Conservation (phyloP, 2,797 vertebrate species). For the Sciaenops ocellatus region DNA sequence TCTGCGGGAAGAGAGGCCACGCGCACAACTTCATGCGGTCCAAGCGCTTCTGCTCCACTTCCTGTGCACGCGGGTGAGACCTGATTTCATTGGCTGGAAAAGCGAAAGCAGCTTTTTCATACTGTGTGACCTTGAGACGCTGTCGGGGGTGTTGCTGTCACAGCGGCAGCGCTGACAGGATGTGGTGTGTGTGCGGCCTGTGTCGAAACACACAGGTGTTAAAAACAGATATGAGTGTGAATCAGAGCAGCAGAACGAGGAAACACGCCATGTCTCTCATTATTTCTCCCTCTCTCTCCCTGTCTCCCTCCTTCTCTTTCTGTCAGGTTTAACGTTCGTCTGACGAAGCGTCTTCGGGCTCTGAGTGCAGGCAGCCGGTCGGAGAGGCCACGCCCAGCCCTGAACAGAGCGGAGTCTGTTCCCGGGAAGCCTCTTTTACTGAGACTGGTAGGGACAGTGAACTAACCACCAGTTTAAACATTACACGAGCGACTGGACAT, state of each 20-base stretch:
- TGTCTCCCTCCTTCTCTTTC: background rate
- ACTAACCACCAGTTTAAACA: background rate
- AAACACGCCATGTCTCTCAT: background rate
- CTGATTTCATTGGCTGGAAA: background rate
- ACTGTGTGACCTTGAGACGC: background rate
- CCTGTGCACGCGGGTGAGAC: slow-evolving; percentile 95
- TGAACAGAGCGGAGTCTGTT: slow-evolving; percentile 89
- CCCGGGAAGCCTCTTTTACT: slow-evolving; percentile 89
- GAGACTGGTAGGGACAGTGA: slow-evolving; percentile 71
- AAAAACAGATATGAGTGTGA: slow-evolving; percentile 32
- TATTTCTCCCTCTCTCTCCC: background rate
- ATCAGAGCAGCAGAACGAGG: slow-evolving; percentile 37
- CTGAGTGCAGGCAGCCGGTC: slow-evolving; percentile 89
- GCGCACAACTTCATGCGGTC: slow-evolving; percentile 94
- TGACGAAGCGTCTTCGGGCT: slow-evolving; percentile 94
- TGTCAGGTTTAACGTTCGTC: slow-evolving; percentile 92
- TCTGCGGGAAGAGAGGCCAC: slow-evolving; percentile 96
- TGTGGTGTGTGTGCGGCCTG: slow-evolving; percentile 56
- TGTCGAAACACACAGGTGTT: slow-evolving; percentile 44
- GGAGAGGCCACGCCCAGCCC: slow-evolving; percentile 89
- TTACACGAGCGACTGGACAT: background rate
- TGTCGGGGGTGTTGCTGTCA: background rate
- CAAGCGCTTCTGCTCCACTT: slow-evolving; percentile 97
- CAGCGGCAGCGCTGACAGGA: slow-evolving; percentile 40
- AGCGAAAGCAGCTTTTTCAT: background rate